Conservation (phyloP, 2,113 vertebrate species). For the Paraplagusia blochii region DNA sequence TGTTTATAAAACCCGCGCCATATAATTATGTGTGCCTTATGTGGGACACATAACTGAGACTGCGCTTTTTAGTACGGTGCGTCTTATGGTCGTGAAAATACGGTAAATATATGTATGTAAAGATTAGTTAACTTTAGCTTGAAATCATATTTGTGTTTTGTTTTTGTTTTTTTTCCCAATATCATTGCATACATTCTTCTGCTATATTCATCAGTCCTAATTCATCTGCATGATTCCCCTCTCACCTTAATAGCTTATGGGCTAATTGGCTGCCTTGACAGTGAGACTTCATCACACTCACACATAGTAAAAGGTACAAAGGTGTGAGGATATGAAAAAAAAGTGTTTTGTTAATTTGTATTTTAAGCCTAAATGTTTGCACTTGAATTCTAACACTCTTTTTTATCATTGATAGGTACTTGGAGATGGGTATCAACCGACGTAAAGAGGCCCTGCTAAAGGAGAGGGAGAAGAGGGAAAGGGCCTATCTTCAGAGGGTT, state of each 20-base stretch:
- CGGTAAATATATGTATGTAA: too few species aligned
- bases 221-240: constrained; percentile 64
- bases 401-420: constrained; percentile 71
- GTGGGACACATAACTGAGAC: too few species aligned
- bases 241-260: constrained; percentile 65
- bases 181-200: constrained; percentile 29
- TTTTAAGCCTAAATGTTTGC: constrained; percentile 5
- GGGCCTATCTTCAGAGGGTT: constrained; percentile 96
- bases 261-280: constrained; percentile 73
- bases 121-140: too few species aligned
- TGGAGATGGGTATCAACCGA: constrained; percentile 98
- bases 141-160: too few species aligned
- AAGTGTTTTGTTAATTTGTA: constrained; percentile 22
- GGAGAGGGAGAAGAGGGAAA: constrained; percentile 95
- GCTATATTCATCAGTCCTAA: constrained; percentile 32
- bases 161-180: constrained; percentile 4
- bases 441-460: constrained; percentile 96
- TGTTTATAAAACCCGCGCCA: too few species aligned
- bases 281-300: constrained; percentile 64
- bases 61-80: too few species aligned
- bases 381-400: neutral
- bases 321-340: constrained; percentile 65
- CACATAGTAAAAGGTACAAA: constrained; percentile 70
- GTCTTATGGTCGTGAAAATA: too few species aligned
- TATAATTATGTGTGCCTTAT: too few species aligned